Percentiles rank a stretch among this genome's conserved stretches.
Conservation (phyloP, 2,888 invertebrate species). For the Drosophila melanosoma region DNA sequence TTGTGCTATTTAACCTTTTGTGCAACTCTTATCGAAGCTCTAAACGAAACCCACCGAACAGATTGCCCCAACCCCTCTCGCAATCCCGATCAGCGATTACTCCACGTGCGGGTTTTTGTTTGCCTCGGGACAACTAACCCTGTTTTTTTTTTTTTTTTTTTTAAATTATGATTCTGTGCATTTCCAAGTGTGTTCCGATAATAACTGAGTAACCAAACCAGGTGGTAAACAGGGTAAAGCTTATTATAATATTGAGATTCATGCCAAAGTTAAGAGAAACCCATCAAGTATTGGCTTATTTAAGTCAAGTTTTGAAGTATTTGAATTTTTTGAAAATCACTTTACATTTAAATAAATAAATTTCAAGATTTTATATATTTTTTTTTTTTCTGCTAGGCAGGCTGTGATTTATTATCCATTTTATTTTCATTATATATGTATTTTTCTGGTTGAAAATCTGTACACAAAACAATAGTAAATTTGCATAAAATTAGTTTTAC, state of each 20-base stretch:
- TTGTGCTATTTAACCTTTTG: constrained; percentile 76
- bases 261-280: constrained; percentile 1
- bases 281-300: background rate
- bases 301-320: background rate
- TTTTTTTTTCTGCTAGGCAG: constrained; percentile 1
- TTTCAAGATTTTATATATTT: background rate
- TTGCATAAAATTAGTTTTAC: constrained; percentile 28
- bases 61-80: constrained; percentile 11
- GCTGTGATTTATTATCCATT: constrained; percentile 13
- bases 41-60: constrained; percentile 21
- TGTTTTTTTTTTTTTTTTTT: constrained; percentile 21
- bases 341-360: background rate
- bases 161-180: constrained; percentile 37
- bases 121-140: constrained; percentile 33
- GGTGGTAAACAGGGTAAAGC: constrained; percentile 13
- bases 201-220: constrained; percentile 27
- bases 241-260: constrained; percentile 24
- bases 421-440: constrained; percentile 24
- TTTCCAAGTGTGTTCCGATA: constrained; percentile 67
- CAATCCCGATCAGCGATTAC: constrained; percentile 23
- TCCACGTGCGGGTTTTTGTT: constrained; percentile 64
- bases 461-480: constrained; percentile 28
- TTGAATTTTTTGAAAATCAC: background rate
- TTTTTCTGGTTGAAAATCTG: constrained; percentile 26
- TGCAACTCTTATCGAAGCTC: constrained; percentile 59